These are phyloP conservation scores for Chalcosyrphus nemorum DNA, from an alignment of 2,888 invertebrate genomes.

Conservation along the genomic window DNA sequence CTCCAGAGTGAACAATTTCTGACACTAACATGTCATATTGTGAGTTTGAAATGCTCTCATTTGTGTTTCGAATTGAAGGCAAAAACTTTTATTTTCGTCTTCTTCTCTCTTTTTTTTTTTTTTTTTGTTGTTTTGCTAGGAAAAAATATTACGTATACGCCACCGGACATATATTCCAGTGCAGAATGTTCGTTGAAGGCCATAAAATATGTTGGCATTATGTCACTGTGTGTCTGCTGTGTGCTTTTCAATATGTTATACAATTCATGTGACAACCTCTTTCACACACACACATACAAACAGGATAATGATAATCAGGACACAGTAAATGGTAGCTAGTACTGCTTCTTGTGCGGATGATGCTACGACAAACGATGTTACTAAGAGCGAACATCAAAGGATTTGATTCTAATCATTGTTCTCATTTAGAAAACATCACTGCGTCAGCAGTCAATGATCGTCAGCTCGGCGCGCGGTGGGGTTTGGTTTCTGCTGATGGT, in stretches of 20 bases:
- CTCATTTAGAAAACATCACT: conserved; percentile 62
- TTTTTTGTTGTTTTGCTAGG: background rate
- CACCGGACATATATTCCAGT: conserved; percentile 49
- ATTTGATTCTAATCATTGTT: conserved; percentile 64
- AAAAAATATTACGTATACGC: conserved; percentile 59
- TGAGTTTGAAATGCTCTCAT: conserved; percentile 64
- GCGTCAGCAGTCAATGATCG: conserved; percentile 61
- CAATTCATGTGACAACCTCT: conserved; percentile 40
- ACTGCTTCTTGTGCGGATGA: conserved; percentile 31
- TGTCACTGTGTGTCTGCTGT: conserved; percentile 61
- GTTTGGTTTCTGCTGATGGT: too few relatives aligned
- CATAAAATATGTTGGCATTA: conserved; percentile 56
- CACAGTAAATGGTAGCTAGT: conserved; percentile 54
- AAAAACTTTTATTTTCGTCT: conserved; percentile 5
- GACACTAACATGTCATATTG: conserved; percentile 69
- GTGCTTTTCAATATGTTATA: conserved; percentile 19
- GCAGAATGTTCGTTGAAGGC: conserved; percentile 61
- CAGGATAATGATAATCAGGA: conserved; percentile 59
- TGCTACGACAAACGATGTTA: conserved; percentile 27
- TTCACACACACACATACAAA: background rate
- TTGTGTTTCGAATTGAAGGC: conserved; percentile 67
- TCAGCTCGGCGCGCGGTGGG: background rate
- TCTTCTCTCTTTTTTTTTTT: background rate
- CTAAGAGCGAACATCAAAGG: conserved; percentile 57
- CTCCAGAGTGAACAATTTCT: conserved; percentile 62